Evolutionary conservation across 2,113 vertebrate genomes (phyloP), one percentile per base, ranked within the genome.

Genomic region (Myotis davidii): DNA sequence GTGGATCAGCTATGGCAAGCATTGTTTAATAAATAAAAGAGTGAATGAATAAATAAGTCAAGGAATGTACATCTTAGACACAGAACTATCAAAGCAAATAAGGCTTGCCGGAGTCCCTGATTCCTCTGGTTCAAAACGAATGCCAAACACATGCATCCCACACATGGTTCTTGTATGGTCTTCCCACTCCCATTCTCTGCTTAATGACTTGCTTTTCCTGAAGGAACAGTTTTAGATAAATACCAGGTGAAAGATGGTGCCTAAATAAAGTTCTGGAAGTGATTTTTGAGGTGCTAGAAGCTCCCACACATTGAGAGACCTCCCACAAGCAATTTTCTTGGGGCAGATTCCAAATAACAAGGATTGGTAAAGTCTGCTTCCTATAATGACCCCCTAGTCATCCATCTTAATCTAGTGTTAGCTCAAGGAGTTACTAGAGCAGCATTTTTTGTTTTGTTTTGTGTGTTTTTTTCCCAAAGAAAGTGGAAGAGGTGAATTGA

Each of bases 201-300:
- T 84, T 95, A 93, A 96, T 93, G 94, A 94, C 67, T 88, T 59
- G 34, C 85, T 96, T 97, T 96, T 95, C 81, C 94, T 95, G 87
- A 82, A 89, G 77, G 45, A 96, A 95, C 72, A 78, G 85, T 76
- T 94, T 92, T 95, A 95, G 93, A 96, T 95, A 97, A 97, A 96
- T 88, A 93, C 77, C 95, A 95, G 95, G 94, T 96, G 91, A 95
- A 95, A 94, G 79, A 65, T 18, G 29, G 89, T 91, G 84, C 76
- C 86, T 90, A 86, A 96, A 85, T 77, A 85, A 94, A 77, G 91
- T 78, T 94, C 93, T 96, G 90, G 90, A 95, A 97, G 84, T 94
- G 84, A 94, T 96, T 96, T 95, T 96, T 89, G 93, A 97, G 94
- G 96, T 96, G 92, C 92, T 82, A 96, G 88, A 88, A 92, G 90